Percentiles rank a stretch among this genome's conserved stretches.
These are phyloP conservation scores for Agrotis clavis DNA, from an alignment of 2,888 invertebrate species.

Conservation along the genomic window DNA sequence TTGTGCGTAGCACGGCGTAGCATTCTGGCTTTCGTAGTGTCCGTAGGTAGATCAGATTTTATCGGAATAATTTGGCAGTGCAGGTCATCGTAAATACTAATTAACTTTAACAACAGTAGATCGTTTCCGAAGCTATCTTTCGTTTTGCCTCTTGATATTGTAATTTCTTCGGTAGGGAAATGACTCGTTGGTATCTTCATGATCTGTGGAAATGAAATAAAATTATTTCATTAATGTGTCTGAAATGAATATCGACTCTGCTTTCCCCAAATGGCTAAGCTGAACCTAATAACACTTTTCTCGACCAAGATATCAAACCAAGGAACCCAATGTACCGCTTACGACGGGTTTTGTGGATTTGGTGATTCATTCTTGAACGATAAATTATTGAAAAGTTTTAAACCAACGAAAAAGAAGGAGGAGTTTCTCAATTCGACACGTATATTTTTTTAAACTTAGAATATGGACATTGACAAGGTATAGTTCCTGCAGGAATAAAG, in stretches of 20 bases:
- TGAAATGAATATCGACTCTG: no score
- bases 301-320: no score
- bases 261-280: no score
- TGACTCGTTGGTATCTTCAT: slow-evolving; percentile 69
- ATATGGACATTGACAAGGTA: no score
- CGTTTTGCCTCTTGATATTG: slow-evolving; percentile 51
- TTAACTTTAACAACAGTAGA: not conserved
- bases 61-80: not conserved
- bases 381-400: not conserved
- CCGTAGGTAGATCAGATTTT: no score
- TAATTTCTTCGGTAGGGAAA: slow-evolving; percentile 60
- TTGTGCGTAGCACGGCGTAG: slow-evolving; percentile 2
- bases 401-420: no score
- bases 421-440: no score
- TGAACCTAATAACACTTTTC: no score
- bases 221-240: not conserved
- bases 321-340: no score
- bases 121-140: slow-evolving; percentile 53
- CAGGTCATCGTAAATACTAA: not conserved
- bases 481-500: no score
- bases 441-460: no score
- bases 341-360: not conserved
- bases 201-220: slow-evolving; percentile 68
- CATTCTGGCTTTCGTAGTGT: not conserved
- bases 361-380: not conserved